Conservation (phyloP, 2,113 vertebrate genomes). For the Syrrhaptes paradoxus region DNA sequence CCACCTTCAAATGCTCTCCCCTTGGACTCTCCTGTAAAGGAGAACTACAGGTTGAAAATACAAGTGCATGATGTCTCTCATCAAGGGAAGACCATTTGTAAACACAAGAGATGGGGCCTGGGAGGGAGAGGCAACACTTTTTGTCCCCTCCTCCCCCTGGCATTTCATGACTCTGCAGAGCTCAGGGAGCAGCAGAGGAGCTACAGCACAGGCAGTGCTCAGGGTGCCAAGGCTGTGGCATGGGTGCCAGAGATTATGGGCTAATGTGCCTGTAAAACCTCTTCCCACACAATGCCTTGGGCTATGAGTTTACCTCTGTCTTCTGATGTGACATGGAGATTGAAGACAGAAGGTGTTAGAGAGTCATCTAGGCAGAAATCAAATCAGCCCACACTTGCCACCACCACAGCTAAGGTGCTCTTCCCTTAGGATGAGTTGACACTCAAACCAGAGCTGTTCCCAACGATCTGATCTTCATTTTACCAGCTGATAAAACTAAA, state of each 20-base stretch:
- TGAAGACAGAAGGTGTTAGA: neutral
- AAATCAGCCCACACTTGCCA: neutral
- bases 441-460: neutral
- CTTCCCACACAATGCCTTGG: neutral
- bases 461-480: neutral
- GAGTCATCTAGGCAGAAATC: neutral
- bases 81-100: neutral
- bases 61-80: neutral
- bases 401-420: neutral
- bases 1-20: neutral
- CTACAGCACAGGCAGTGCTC: neutral
- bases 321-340: neutral
- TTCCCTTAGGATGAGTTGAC: neutral
- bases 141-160: neutral
- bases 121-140: neutral
- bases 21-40: neutral
- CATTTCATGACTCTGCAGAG: neutral
- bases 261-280: neutral
- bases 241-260: neutral
- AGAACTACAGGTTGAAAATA: neutral
- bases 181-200: fast-evolving
- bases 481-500: neutral
- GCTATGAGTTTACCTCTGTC: neutral
- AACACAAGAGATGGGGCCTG: fast-evolving
- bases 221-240: neutral